Base-by-base conservation (phyloP, 2,113 vertebrate genomes). In the human region DNA sequence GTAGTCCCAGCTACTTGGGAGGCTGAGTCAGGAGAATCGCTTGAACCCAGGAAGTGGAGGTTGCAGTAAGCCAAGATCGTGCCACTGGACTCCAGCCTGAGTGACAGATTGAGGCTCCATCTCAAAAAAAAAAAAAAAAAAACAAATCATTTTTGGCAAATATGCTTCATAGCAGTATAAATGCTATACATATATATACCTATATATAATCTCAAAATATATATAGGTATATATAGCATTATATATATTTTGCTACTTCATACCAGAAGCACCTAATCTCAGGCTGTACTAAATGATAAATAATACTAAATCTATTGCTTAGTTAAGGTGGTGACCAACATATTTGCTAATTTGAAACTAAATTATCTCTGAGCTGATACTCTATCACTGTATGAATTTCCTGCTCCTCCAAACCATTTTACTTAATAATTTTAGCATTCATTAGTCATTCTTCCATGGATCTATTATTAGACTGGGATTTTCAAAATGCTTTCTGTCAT, bases 41-140 rank as follows among this genome's bases (percentile, higher is more conserved):
- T 6, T 18, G 6, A 55, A 55, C 52, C 17, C 6, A 18, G 52
- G 52, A 55, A 17, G 52, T 6, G 52, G 52, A 55, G 52, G 52
- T 7, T 55, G 52, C 52, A 18, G 52, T 55, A 55, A 55, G 5
- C 17, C 1, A 1, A 55, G 52, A 6, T 2, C 1, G 6, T 55
- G 52, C 52, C 52, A 18, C 52, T 55, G 52, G 17, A 55, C 52
- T 55, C 52, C 52, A 55, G 52, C 52, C 52, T 55, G 52, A 17
- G 52, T 0, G 0, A 55, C 52, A 55, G 4, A 55, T 17, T 2
- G 17, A 55, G 52, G 6, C 17, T 52, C 52, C 5, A 1, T 55
- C 17, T 55, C 17, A 18, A 17, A 6, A 17, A 17, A 52, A 52
- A 52, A 52, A 52, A 52, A 50, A 52, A 5, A 52, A 18, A 55